Percentiles rank a stretch among this genome's conserved stretches.
phyloP scores from a whole-genome alignment of 2,797 vertebrate genomes.

The Phataginus tricuspis region DNA sequence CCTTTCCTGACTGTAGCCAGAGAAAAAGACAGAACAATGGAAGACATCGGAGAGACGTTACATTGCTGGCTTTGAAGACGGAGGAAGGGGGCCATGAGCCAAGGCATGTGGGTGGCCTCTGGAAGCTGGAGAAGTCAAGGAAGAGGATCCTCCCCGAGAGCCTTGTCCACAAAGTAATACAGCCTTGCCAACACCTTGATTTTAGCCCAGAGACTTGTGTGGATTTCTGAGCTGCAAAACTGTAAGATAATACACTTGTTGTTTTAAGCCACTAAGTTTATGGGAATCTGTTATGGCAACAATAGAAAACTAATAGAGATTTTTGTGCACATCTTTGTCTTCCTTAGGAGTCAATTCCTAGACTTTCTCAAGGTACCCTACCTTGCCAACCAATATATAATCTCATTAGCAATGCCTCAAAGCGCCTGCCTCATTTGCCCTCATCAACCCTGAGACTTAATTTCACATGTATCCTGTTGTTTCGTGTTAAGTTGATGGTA shows the following conservation, averaged over 20 bases:
- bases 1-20: not conserved
- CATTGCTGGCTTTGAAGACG: not conserved
- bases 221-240: not conserved
- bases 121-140: not conserved
- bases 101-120: not conserved
- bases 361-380: not conserved
- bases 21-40: not conserved
- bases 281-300: not conserved
- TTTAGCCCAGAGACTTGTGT: not conserved
- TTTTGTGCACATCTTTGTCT: not conserved
- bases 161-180: not conserved
- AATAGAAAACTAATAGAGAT: not conserved
- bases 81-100: not conserved
- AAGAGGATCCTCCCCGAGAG: not conserved
- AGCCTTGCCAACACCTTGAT: not conserved
- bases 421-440: not conserved
- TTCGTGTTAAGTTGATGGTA: not conserved
- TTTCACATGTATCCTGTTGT: not conserved
- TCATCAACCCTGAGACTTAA: not conserved
- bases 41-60: not conserved
- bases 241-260: not conserved
- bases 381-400: not conserved
- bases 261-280: not conserved
- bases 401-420: not conserved
- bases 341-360: not conserved